Conservation (phyloP, 2,113 vertebrate species). For the Pygathrix nemaeus region DNA sequence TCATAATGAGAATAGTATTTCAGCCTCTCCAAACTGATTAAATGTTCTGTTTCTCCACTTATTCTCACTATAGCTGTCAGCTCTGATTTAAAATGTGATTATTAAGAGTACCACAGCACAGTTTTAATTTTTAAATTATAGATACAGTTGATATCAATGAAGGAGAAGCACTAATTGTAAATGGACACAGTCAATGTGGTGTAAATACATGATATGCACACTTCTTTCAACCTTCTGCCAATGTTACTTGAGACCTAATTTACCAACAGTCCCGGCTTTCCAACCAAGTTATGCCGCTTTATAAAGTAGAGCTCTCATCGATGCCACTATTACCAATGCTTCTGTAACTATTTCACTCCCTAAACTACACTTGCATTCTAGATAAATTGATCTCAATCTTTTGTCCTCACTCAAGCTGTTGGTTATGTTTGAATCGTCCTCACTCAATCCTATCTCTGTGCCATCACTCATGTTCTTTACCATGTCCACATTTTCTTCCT, state of each 20-base stretch:
- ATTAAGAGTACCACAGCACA: neutral
- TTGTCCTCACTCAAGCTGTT: neutral
- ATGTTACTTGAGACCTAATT: neutral
- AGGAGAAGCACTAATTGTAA: neutral
- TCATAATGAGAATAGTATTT: constrained; percentile 27
- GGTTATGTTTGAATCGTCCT: neutral
- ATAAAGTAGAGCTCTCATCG: neutral
- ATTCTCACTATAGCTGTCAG: constrained; percentile 47
- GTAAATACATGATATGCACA: neutral
- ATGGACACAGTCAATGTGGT: neutral
- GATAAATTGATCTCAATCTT: neutral
- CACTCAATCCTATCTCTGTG: neutral
- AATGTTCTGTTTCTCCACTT: constrained; percentile 62
- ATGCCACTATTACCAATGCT: neutral
- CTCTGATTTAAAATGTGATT: constrained; percentile 52
- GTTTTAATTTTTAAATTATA: neutral
- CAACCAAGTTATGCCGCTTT: neutral
- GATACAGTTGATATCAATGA: constrained; percentile 33
- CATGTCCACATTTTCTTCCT: neutral
- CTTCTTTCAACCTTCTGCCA: neutral
- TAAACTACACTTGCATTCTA: neutral
- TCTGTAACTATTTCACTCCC: neutral
- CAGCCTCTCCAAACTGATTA: constrained; percentile 35
- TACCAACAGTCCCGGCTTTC: neutral
- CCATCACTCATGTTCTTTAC: neutral